Conservation (phyloP, 2,113 vertebrate species). For the Chunga burmeisteri region DNA sequence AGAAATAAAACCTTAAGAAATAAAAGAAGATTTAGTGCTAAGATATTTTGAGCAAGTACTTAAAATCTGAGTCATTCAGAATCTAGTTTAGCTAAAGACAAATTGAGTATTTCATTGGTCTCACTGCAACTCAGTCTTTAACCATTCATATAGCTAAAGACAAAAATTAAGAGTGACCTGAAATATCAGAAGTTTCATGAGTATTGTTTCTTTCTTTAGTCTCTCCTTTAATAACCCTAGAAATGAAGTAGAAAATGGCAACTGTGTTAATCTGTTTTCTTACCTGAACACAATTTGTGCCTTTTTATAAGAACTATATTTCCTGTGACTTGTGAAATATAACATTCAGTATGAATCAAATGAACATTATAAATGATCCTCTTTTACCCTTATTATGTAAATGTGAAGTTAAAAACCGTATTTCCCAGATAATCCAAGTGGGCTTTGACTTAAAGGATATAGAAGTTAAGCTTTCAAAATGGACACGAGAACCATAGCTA, state of each 20-base stretch:
- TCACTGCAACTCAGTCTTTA: neutral
- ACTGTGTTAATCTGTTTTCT: neutral
- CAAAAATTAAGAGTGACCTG: neutral
- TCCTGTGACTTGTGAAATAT: neutral
- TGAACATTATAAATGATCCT: neutral
- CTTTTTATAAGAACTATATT: neutral
- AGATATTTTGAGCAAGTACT: neutral
- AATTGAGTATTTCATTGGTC: neutral
- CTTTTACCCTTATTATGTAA: neutral
- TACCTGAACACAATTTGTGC: neutral
- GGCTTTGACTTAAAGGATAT: neutral
- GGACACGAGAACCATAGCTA: neutral
- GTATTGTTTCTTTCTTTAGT: neutral
- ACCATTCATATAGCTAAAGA: neutral
- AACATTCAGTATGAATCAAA: neutral
- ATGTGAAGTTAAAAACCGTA: neutral
- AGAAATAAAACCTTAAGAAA: neutral
- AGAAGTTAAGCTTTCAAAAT: neutral
- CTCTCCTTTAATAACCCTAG: neutral
- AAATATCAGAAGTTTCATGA: neutral
- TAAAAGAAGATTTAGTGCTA: neutral
- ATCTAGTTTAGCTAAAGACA: neutral
- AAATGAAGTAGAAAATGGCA: neutral
- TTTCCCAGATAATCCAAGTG: neutral
- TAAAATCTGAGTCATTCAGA: neutral